Evolutionary conservation across 2,888 invertebrate species (phyloP).

Genomic region (Eristalinus aeneus): DNA sequence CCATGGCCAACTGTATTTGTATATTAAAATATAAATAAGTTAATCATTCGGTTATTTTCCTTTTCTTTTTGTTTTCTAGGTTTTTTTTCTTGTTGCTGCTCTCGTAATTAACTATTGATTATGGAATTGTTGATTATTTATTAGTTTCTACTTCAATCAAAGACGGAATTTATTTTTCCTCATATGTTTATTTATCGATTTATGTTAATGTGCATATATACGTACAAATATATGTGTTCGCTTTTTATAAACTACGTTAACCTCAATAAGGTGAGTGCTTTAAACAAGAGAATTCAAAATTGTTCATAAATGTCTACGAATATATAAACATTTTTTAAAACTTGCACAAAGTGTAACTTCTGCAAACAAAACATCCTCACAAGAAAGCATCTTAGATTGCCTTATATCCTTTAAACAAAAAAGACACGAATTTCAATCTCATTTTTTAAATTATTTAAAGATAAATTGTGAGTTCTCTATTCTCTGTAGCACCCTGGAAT

Average conservation of each 20-base stretch:
- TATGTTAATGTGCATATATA: not conserved
- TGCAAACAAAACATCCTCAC: no score
- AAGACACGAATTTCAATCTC: not conserved
- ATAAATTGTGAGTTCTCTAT: no score
- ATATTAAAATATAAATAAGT: slow-evolving; percentile 34
- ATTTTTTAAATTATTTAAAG: no score
- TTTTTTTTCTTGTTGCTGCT: slow-evolving; percentile 4
- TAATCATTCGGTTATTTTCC: slow-evolving; percentile 15
- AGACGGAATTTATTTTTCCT: slow-evolving; percentile 17
- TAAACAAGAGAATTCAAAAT: no score
- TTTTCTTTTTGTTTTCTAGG: not conserved
- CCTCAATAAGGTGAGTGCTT: no score
- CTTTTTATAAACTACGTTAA: not conserved
- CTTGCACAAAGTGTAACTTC: no score
- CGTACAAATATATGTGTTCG: not conserved
- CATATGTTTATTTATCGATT: not conserved
- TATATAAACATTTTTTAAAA: no score
- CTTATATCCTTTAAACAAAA: no score
- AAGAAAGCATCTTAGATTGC: no score
- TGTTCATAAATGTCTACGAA: no score
- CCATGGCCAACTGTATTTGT: slow-evolving; percentile 18
- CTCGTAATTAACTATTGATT: slow-evolving; percentile 62
- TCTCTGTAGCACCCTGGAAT: no score
- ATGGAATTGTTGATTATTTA: slow-evolving; percentile 57
- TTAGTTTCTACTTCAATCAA: slow-evolving; percentile 34